These are phyloP conservation scores for Spermophilus dauricus DNA, from an alignment of 2,113 vertebrate genomes.

Conservation along the genomic window DNA sequence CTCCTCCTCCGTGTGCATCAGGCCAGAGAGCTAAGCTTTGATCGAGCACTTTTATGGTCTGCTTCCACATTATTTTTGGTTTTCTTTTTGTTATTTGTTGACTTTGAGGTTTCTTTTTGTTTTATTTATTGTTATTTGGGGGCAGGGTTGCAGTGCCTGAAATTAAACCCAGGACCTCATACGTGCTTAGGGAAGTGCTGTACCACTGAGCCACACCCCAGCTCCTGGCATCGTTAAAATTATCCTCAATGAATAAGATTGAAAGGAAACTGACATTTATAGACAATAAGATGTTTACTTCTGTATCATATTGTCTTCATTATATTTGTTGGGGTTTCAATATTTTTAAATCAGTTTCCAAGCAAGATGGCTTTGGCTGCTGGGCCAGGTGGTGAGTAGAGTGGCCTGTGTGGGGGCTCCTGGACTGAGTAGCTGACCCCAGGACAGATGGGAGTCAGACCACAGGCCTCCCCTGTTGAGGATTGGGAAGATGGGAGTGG, in stretches of 20 bases:
- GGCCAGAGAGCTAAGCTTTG: background rate
- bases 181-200: background rate
- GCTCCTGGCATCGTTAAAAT: background rate
- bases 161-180: background rate
- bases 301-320: conserved; percentile 56
- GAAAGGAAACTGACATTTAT: background rate
- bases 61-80: background rate
- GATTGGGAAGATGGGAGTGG: background rate
- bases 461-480: background rate
- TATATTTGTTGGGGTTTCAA: background rate
- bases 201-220: background rate
- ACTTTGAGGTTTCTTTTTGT: too few relatives aligned
- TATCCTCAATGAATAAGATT: background rate
- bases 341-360: conserved; percentile 63
- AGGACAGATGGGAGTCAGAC: too few relatives aligned
- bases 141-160: background rate
- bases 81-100: background rate
- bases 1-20: background rate
- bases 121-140: background rate
- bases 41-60: background rate
- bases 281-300: background rate
- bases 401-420: conserved; percentile 22
- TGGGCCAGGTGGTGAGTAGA: conserved; percentile 66
- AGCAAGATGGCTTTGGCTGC: conserved; percentile 70
- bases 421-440: background rate